phyloP scores from a whole-genome alignment of 2,888 invertebrate species.

The Theodoxus fluviatilis region DNA sequence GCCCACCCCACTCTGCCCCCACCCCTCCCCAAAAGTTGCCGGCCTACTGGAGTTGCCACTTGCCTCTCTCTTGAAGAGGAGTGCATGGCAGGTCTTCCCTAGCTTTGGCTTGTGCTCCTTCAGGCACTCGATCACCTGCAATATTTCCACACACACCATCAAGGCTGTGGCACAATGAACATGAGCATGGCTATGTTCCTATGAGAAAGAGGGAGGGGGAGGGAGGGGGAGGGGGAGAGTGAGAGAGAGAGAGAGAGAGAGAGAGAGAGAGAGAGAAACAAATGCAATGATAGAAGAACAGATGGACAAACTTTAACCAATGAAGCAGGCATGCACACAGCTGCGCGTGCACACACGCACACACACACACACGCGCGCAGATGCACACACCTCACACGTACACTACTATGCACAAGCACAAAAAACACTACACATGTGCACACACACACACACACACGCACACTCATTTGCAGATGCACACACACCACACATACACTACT shows the following conservation, averaged over 20 bases:
- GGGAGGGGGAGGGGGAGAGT: no score
- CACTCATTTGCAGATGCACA: not conserved
- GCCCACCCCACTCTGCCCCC: no score
- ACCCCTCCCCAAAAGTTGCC: no score
- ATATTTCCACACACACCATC: constrained; percentile 12
- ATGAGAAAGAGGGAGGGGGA: no score
- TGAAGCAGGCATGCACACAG: not conserved
- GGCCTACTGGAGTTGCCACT: constrained; percentile 26
- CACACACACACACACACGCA: not conserved
- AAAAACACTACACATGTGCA: not conserved
- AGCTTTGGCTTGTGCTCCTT: constrained; percentile 72
- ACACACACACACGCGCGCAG: constrained; percentile 7
- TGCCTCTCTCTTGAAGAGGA: constrained; percentile 79
- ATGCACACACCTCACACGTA: not conserved
- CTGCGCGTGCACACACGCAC: not conserved
- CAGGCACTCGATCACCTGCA: constrained; percentile 69
- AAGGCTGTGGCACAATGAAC: no score
- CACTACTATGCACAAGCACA: not conserved
- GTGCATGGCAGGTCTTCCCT: constrained; percentile 77
- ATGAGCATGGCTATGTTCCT: no score
- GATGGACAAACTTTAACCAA: no score
- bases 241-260: no score
- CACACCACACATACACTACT: not conserved
- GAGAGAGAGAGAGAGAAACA: no score
- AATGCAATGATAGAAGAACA: no score